Percentiles rank a stretch among this genome's conserved stretches.
phyloP scores from a whole-genome alignment of 2,888 invertebrate genomes.

The Ceramica pisi region DNA sequence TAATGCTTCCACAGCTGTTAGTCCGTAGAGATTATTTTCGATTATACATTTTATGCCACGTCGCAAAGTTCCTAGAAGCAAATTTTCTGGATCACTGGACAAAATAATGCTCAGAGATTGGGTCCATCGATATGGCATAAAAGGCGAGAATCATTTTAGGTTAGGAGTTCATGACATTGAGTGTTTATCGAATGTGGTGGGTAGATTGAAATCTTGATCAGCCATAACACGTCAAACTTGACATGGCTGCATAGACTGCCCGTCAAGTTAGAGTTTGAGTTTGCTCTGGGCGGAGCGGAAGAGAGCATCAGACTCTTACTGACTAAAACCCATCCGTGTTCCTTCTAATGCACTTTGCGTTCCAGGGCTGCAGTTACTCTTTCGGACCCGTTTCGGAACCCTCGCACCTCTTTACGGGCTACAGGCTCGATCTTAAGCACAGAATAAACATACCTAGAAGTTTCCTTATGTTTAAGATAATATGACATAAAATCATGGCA shows the following conservation, averaged over 20 bases:
- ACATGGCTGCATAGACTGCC: neutral
- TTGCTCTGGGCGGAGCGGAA: no score
- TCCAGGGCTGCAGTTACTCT: no score
- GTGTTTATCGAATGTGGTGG: conserved; percentile 13
- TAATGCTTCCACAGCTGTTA: conserved; percentile 9
- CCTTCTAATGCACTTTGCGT: no score
- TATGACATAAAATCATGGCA: no score
- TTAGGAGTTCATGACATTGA: conserved; percentile 22
- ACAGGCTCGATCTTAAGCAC: no score
- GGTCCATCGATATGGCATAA: conserved; percentile 51
- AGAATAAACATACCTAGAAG: no score
- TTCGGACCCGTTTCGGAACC: no score
- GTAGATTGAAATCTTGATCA: conserved; percentile 4
- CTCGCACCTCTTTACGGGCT: no score
- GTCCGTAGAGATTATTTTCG: conserved; percentile 42
- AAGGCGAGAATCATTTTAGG: conserved; percentile 24
- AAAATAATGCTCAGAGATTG: conserved; percentile 61
- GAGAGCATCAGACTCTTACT: no score
- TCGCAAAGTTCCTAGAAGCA: conserved; percentile 45
- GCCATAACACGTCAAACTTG: neutral
- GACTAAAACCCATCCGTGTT: no score
- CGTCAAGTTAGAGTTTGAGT: no score
- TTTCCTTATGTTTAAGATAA: no score
- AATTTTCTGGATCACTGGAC: conserved; percentile 61
- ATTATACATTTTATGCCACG: conserved; percentile 48